Base-by-base conservation (phyloP, 2,113 vertebrate genomes). In the Odontesthes bonariensis region DNA sequence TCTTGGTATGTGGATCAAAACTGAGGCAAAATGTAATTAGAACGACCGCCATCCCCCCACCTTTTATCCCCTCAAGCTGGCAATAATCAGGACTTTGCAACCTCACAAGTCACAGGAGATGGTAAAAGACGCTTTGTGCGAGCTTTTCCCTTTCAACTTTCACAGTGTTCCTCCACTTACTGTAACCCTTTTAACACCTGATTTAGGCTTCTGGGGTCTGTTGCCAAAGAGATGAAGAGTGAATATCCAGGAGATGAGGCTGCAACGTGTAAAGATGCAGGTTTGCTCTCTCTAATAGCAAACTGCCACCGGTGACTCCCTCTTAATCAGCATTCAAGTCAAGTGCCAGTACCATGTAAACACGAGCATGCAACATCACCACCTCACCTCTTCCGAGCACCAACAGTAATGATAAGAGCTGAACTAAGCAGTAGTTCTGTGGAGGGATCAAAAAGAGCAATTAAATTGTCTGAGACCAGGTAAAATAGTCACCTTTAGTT, bases 261-360 rank as follows among this genome's bases (percentile, higher is more conserved):
- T 31, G 19, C 32, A 20, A 35, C 20, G 33, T 57, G 22, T 12
- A 17, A 52, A 79, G 64, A 55, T 60, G 47, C 17, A 64, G 44
- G 0, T 52, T 69, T 75, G 54, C 27, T 33, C 63, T 75, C 42
- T 69, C 47, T 60, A 38, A 10, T 38, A 40, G 6, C 14, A 58
- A 69, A 67, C 38, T 61, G 13, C 23, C n/a, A 75, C 27, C 32
- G 51, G 49, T 71, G 68, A 77, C 65, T 69, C 44, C 27, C 27
- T 52, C 58, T 55, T 84, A 38, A 85, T 89, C 83, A 79, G 80
- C 75, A 86, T 82, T 87, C 76, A 61, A 62, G 68, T 52, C 52
- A 35, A 73, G 67, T 56, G n/a, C 19, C 46, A 38, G 52, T 9
- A 33, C 33, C 56, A 74, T 31, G 55, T 77, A 61, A 73, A 77